Evolutionary conservation across 2,113 vertebrate species (phyloP).

Genomic region (Genyomyrus donnyi): DNA sequence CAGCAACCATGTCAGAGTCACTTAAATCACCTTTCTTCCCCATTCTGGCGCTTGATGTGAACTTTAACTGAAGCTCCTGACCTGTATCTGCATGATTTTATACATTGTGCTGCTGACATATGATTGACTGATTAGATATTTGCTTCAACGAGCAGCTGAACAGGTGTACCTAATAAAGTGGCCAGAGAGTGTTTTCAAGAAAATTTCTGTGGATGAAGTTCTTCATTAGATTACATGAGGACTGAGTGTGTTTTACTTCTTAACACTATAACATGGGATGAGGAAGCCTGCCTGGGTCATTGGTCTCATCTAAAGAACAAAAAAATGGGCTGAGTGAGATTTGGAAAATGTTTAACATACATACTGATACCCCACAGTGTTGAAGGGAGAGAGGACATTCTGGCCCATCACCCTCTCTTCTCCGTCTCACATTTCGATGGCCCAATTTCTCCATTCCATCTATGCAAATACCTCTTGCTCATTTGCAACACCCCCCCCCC

Average conservation of each 20-base stretch:
- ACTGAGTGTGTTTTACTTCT: background rate
- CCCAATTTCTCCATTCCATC: background rate
- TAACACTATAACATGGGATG: background rate
- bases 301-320: background rate
- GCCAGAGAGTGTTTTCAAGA: background rate
- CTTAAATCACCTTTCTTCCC: background rate
- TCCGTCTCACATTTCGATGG: background rate
- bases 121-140: background rate
- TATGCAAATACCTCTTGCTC: background rate
- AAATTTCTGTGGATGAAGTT: background rate
- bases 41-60: background rate
- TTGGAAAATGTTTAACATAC: background rate
- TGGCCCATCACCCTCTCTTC: background rate
- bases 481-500: no score
- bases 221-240: background rate
- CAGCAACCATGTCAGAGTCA: background rate
- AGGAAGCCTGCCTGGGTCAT: background rate
- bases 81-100: background rate
- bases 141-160: background rate
- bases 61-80: background rate
- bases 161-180: background rate
- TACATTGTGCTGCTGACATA: background rate
- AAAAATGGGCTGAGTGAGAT: background rate
- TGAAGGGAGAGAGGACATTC: background rate
- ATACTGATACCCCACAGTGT: background rate